Evolutionary conservation across 2,797 vertebrate genomes (phyloP).

Genomic region (Antrozous pallidus): DNA sequence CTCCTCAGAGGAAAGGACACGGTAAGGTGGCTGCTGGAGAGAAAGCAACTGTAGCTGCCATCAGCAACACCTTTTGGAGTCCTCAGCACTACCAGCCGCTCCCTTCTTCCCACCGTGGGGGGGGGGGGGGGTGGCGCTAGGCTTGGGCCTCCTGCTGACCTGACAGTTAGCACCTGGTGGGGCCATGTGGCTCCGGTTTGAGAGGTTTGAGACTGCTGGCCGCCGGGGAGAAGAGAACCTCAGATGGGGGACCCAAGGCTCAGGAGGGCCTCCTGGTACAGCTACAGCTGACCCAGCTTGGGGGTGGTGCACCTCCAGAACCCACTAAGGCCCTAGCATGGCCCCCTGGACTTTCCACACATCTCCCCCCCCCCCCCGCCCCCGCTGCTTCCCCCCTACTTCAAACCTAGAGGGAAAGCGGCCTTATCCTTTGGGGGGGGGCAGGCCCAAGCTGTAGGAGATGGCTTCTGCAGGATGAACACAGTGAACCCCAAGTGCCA

Average conservation of each 20-base stretch:
- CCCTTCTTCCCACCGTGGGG: not conserved
- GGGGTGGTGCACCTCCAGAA: not conserved
- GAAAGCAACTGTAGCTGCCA: not conserved
- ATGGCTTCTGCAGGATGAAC: no score
- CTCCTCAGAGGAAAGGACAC: not conserved
- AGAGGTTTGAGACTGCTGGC: not conserved
- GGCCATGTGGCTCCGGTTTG: not conserved
- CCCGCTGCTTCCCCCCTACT: no score
- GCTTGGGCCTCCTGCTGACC: not conserved
- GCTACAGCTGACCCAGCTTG: not conserved
- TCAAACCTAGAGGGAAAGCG: not conserved
- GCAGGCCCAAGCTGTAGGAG: no score
- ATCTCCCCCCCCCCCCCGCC: not conserved
- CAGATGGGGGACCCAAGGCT: not conserved
- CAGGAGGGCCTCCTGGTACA: not conserved
- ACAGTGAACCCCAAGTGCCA: not conserved
- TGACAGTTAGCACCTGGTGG: not conserved
- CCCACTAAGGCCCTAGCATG: not conserved
- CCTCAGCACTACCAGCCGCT: not conserved
- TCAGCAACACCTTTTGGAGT: not conserved
- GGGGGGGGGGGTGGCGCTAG: no score
- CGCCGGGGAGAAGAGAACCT: not conserved
- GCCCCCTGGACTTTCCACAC: not conserved
- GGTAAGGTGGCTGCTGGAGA: not conserved
- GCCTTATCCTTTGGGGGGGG: no score